A percentile compares a stretch with the other conserved stretches of the same genome.
These are phyloP conservation scores for Coreius guichenoti DNA, from an alignment of 2,797 vertebrate species.

Conservation along the genomic window DNA sequence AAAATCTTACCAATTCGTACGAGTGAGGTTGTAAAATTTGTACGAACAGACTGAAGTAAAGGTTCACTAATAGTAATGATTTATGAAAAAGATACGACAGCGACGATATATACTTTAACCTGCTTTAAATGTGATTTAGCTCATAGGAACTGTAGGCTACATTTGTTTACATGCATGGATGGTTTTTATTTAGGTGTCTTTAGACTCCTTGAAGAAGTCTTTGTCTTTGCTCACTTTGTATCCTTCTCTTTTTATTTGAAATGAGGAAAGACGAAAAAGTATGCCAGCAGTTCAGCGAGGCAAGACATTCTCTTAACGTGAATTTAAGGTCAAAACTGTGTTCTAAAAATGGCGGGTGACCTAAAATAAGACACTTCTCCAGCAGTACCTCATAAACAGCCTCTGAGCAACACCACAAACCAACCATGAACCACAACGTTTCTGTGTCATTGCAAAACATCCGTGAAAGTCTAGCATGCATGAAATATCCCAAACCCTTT, in stretches of 20 bases:
- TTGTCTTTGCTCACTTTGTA: constrained; percentile 37
- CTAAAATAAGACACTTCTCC: constrained; percentile 45
- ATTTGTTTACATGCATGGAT: no score
- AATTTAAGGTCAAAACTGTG: constrained; percentile 49
- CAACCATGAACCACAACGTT: not conserved
- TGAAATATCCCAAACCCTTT: not conserved
- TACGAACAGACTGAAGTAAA: no score
- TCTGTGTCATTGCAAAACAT: not conserved
- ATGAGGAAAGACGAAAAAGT: constrained; percentile 47
- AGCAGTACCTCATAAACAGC: constrained; percentile 5
- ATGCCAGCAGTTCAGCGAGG: constrained; percentile 47
- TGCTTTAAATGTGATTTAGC: not conserved
- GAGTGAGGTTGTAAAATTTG: no score
- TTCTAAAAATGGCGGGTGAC: constrained; percentile 54
- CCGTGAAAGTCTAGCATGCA: not conserved
- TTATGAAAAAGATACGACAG: no score
- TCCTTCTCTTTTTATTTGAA: constrained; percentile 23
- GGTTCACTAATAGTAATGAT: no score
- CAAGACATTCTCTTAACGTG: constrained; percentile 29
- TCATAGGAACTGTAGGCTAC: not conserved
- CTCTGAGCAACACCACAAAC: not conserved
- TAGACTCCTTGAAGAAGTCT: not conserved
- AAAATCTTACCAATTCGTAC: no score
- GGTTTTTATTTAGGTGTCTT: not conserved
- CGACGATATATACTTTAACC: not conserved